phyloP scores from a whole-genome alignment of 2,113 vertebrate species.

The Onychorhynchus coronatus region DNA sequence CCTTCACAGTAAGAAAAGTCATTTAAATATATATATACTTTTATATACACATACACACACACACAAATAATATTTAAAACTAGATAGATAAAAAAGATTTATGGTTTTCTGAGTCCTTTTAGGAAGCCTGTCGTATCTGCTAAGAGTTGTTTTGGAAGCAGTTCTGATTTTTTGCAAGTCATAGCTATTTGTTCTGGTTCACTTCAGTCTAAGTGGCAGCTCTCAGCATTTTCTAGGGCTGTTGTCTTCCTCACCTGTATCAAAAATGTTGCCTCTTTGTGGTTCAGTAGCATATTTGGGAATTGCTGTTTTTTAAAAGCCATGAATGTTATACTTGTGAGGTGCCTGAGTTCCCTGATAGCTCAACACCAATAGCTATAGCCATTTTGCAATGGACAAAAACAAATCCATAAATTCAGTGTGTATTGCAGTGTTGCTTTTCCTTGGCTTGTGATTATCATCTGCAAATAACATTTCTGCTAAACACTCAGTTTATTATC shows the following conservation, averaged over 20 bases:
- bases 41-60: neutral
- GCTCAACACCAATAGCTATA: neutral
- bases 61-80: neutral
- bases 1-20: neutral
- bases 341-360: neutral
- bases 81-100: neutral
- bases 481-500: neutral
- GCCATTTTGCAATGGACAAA: neutral
- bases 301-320: neutral
- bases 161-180: neutral
- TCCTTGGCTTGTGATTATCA: neutral
- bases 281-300: neutral
- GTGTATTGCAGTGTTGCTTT: neutral
- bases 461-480: slow-evolving; percentile 13
- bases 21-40: neutral
- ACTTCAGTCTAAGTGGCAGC: neutral
- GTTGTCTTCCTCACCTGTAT: neutral
- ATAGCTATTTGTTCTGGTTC: neutral
- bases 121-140: neutral
- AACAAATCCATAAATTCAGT: neutral
- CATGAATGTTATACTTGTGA: neutral
- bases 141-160: neutral
- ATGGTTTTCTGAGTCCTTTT: neutral
- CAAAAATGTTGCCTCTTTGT: neutral
- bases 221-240: neutral